Conservation (phyloP, 1,140 invertebrate genomes). For the Bombus turneri region DNA sequence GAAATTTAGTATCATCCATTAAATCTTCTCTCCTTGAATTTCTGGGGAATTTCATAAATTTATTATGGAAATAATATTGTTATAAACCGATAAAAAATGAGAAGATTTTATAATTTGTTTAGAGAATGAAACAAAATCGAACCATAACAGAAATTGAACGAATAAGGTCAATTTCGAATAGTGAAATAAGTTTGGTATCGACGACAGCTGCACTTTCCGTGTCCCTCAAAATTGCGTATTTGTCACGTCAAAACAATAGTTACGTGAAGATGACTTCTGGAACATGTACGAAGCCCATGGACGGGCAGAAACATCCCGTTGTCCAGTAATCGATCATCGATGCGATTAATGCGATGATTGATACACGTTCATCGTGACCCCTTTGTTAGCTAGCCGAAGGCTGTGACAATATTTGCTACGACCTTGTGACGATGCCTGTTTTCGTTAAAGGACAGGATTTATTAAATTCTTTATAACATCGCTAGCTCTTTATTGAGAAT, state of each 20-base stretch:
- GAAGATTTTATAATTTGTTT: not conserved
- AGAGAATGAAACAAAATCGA: not conserved
- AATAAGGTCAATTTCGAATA: too few relatives aligned
- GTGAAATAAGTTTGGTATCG: too few relatives aligned
- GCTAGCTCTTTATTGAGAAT: not conserved
- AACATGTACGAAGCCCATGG: not conserved
- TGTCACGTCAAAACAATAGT: slow-evolving; percentile 16
- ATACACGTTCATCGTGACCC: slow-evolving; percentile 36
- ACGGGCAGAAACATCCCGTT: slow-evolving; percentile 7
- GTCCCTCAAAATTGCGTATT: slow-evolving; percentile 43
- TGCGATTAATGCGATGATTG: slow-evolving; percentile 57
- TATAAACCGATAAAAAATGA: not conserved
- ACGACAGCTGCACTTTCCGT: not conserved
- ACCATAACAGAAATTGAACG: not conserved
- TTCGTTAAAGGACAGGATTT: slow-evolving; percentile 12
- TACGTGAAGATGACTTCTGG: slow-evolving; percentile 13
- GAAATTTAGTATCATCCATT: too few relatives aligned
- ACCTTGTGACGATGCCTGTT: slow-evolving; percentile 4
- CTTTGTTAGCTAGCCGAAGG: slow-evolving; percentile 41
- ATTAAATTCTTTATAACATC: slow-evolving; percentile 38
- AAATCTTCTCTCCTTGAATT: too few relatives aligned
- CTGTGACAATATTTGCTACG: slow-evolving; percentile 44
- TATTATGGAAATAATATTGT: too few relatives aligned
- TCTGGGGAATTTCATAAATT: too few relatives aligned
- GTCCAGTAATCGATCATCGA: slow-evolving; percentile 54